Evolutionary conservation across 2,113 vertebrate species (phyloP), one percentile per base, ranked within the genome.

Genomic region (Malurus elegans): DNA sequence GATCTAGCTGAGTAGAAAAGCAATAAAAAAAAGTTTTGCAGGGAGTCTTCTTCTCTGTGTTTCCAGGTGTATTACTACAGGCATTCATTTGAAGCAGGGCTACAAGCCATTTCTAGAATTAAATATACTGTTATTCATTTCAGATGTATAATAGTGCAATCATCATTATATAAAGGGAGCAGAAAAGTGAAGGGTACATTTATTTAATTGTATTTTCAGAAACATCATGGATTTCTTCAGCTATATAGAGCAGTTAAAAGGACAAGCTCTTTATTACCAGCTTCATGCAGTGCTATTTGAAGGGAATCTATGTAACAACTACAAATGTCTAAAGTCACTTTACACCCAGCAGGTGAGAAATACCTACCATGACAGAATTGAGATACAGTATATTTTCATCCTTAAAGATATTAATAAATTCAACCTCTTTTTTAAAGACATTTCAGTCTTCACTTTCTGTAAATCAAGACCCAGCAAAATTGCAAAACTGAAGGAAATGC

Each of bases 201-300:
- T 74, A 72, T 72, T 92, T 87, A 79, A 38, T 87, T 32, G 25
- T 57, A 66, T 96, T 91, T 94, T 79, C 74, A 69, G 74, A 79
- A 78, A 91, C 44, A 53, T 60, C 31, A 72, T 73, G 57, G 62
- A 87, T 69, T 89, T 85, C 20, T 72, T 79, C 62, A 61, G 60
- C 13, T 53, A 51, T 40, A 56, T 62, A 78, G 69, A 89, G 44
- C 34, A 93, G 32, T 50, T 94, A 53, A 88, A 61, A 82, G 79
- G 50, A 29, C 70, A 76, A 81, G 5, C 82, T 81, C 80, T 70
- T 17, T 61, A 85, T 62, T 87, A 87, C 50, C 36, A 73, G 56
- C 36, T 78, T 83, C 74, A 79, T 62, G 7, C 75, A 71, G 64
- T 70, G 44, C 54, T 94, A 56, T 83, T 90, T 82, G 31, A 92